Base-by-base conservation (phyloP, 2,888 invertebrate genomes). In the Drosophila sordidula region DNA sequence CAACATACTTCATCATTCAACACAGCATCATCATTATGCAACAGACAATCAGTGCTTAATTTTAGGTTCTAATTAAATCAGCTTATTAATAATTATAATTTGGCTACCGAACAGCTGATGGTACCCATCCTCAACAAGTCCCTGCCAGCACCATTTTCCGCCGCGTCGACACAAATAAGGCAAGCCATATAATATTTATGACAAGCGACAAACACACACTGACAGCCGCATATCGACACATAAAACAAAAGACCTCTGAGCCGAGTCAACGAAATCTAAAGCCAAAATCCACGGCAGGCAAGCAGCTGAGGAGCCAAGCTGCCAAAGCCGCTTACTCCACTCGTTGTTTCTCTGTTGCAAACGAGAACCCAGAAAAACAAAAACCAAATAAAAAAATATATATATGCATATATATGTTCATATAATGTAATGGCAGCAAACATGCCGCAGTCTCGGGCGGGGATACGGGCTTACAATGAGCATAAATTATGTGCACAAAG, bases 261-360 rank as follows among this genome's bases (percentile, higher is more conserved):
- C 42, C 83, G 80, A 89, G 76, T 75, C 89, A 87, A 85, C 76
- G 75, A 67, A 84, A 84, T 84, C 72, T 64, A 74, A 87, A 86
- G 71, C 80, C 71, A 66, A 82, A 78, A 70, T 78, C 75, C 62
- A 61, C 45, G 63, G 22, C 42, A 63, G 29, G 29, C 58, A 65
- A 45, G 64, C 55, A 56, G 55, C n/a, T 46, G 38, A 66, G 22
- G 22, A 25, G 47, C 25, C 49, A 42, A 56, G 61, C 36, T 8
- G 74, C 50, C 63, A 82, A 88, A 79, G 73, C 86, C 64, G 88
- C 80, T 83, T 88, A 88, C 70, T 71, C 45, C 58, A 66, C 70
- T 65, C 51, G 57, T 45, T 49, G n/a, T 56, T 41, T 44, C 18
- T 58, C 25, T 34, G 38, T 46, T 55, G 46, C 57, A 65, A 75